phyloP scores from a whole-genome alignment of 2,113 vertebrate species.

The Amazona vittata region DNA sequence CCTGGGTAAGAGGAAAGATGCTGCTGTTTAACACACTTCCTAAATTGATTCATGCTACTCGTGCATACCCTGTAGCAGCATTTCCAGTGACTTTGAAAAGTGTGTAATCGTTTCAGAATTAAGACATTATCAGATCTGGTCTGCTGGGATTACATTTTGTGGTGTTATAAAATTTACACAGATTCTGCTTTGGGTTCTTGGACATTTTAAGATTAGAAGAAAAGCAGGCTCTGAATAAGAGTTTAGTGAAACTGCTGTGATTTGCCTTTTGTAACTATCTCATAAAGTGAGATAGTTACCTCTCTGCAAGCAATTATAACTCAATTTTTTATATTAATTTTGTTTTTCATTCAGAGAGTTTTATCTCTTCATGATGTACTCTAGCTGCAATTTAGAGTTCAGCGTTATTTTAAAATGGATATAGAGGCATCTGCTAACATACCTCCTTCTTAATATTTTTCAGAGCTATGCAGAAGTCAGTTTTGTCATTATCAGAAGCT shows the following conservation, averaged over 20 bases:
- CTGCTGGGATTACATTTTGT: background rate
- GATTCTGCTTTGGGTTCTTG: background rate
- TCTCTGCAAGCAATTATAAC: constrained; percentile 36
- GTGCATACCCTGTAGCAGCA: background rate
- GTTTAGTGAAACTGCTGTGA: background rate
- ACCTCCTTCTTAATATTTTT: background rate
- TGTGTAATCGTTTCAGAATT: background rate
- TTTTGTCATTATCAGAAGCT: background rate
- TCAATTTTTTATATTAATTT: constrained; percentile 60
- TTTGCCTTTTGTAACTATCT: background rate
- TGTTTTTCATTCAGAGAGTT: constrained; percentile 18
- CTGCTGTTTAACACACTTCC: background rate
- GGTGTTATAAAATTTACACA: background rate
- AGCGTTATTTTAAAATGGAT: background rate
- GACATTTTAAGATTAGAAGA: background rate
- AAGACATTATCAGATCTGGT: background rate
- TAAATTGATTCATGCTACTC: background rate
- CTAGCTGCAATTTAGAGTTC: constrained; percentile 12
- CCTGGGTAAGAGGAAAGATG: background rate
- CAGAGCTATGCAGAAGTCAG: background rate
- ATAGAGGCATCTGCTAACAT: background rate
- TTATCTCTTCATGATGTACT: constrained; percentile 35
- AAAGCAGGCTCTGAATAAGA: background rate
- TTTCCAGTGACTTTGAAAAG: background rate
- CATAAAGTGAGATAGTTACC: constrained; percentile 6